These are phyloP conservation scores for Bucco capensis DNA, from an alignment of 2,113 vertebrate species.

Conservation along the genomic window DNA sequence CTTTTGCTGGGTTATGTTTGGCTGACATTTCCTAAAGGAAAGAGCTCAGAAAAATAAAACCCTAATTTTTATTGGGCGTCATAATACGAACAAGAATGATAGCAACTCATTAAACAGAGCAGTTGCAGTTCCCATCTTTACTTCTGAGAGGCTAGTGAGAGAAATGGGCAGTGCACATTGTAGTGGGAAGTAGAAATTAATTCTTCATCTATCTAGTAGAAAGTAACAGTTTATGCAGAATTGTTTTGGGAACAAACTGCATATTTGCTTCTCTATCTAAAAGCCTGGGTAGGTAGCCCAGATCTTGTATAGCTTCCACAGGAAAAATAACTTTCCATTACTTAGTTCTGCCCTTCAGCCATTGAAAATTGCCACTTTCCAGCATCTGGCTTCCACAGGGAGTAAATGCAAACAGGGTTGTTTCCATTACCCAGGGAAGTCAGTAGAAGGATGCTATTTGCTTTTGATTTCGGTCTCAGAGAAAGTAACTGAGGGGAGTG, in stretches of 20 bases:
- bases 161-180: not conserved
- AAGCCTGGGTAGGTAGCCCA: not conserved
- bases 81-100: constrained; percentile 34
- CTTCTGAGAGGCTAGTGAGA: not conserved
- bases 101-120: not conserved
- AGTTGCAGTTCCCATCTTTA: not conserved
- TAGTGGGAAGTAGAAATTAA: not conserved
- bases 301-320: not conserved
- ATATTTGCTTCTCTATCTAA: not conserved
- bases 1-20: constrained; percentile 63
- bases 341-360: not conserved
- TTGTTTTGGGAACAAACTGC: not conserved
- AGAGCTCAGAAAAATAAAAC: constrained; percentile 33
- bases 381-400: not conserved
- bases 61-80: constrained; percentile 36
- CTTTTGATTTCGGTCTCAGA: not conserved
- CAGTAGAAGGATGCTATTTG: not conserved
- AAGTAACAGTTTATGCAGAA: not conserved
- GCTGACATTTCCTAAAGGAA: constrained; percentile 66
- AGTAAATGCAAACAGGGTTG: not conserved
- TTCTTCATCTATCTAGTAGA: not conserved
- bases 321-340: not conserved
- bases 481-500: not conserved
- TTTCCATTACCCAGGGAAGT: not conserved
- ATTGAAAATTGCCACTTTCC: not conserved